phyloP scores from a whole-genome alignment of 2,888 invertebrate genomes.

The Rhodophaea formosa region DNA sequence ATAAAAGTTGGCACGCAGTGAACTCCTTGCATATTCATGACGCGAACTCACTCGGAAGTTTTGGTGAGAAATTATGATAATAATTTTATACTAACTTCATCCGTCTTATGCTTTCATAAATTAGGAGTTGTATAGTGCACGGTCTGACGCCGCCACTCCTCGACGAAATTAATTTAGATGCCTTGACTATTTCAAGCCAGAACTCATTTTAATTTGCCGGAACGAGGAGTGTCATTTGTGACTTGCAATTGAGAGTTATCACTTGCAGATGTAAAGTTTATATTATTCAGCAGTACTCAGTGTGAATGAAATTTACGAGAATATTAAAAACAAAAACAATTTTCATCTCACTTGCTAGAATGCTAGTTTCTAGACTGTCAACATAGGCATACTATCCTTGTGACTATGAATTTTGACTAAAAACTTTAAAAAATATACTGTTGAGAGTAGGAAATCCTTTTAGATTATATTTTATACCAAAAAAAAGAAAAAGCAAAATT shows the following conservation, averaged over 20 bases:
- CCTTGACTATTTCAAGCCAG: constrained; percentile 33
- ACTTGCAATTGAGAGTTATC: constrained; percentile 5
- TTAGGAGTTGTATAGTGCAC: constrained; percentile 50
- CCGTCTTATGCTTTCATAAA: constrained; percentile 66
- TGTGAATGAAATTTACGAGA: no score
- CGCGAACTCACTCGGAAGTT: constrained; percentile 72
- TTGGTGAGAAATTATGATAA: constrained; percentile 78
- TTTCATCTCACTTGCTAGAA: no score
- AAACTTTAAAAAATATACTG: no score
- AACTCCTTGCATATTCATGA: constrained; percentile 77
- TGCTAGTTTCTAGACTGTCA: no score
- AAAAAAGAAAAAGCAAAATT: no score
- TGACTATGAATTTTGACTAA: no score
- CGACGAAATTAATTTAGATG: constrained; percentile 46
- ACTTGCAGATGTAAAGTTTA: neutral
- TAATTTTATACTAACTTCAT: constrained; percentile 75
- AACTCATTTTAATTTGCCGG: constrained; percentile 27
- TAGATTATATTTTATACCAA: no score
- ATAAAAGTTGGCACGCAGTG: constrained; percentile 68
- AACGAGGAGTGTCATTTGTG: constrained; percentile 8
- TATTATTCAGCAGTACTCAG: neutral
- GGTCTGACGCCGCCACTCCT: constrained; percentile 43
- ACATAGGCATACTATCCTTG: no score
- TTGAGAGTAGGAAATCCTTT: no score
- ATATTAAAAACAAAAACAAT: no score